phyloP scores from a whole-genome alignment of 2,797 vertebrate genomes.

The Chanos chanos region DNA sequence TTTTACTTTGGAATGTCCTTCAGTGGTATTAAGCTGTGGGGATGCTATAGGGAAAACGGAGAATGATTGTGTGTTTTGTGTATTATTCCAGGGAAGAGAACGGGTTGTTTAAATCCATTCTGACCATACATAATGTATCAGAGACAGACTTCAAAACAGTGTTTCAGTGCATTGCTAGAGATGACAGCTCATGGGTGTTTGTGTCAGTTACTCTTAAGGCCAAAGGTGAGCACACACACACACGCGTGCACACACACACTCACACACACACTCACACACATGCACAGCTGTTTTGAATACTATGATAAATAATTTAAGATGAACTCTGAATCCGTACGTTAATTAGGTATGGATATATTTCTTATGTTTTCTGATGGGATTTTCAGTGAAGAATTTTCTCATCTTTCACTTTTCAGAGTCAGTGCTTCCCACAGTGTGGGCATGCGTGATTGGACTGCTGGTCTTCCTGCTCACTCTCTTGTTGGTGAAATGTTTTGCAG shows the following conservation, averaged over 20 bases:
- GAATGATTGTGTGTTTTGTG: no score
- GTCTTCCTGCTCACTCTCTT: slow-evolving; percentile 33
- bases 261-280: neutral
- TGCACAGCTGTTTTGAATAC: no score
- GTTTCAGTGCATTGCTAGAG: slow-evolving; percentile 49
- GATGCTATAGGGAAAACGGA: no score
- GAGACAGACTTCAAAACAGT: slow-evolving; percentile 54
- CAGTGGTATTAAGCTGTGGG: no score
- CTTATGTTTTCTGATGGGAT: neutral
- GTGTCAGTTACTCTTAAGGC: slow-evolving; percentile 46
- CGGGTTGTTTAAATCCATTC: slow-evolving; percentile 36
- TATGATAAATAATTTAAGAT: neutral
- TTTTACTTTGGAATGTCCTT: no score
- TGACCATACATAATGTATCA: slow-evolving; percentile 63
- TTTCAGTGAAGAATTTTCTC: slow-evolving; percentile 20
- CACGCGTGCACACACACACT: neutral
- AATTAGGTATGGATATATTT: neutral
- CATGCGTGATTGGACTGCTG: slow-evolving; percentile 44
- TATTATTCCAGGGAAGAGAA: no score
- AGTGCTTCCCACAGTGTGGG: slow-evolving; percentile 30
- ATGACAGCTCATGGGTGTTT: fast-evolving
- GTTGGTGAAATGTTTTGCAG: slow-evolving; percentile 56
- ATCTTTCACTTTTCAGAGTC: slow-evolving; percentile 46
- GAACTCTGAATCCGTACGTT: no score
- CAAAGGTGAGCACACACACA: slow-evolving; percentile 34